Evolutionary conservation across 2,797 vertebrate genomes (phyloP), one percentile per base, ranked within the genome.

Genomic region (Bryconaethiops microstoma): DNA sequence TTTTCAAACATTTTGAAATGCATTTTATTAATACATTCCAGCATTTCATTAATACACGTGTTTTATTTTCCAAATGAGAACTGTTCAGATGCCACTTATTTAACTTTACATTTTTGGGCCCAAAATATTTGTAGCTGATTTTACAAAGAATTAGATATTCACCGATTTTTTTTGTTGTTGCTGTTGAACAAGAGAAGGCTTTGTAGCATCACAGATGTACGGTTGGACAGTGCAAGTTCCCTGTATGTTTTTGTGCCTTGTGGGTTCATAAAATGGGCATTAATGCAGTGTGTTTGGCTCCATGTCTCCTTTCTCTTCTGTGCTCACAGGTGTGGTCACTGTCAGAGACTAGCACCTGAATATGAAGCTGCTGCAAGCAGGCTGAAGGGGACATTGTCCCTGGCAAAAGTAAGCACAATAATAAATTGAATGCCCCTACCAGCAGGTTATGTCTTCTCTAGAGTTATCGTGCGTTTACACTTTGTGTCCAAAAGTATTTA

Each of bases 351-450:
- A 1, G 88, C 88, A 50, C 89, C 90, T 21, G 90, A 90, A 68
- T 91, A 87, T 74, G 90, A 91, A 81, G 78, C 82, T 35, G 90
- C 90, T 21, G 90, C 90, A n/a, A 85, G 84, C 40, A 87, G 85
- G 23, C 78, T 91, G 40, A 90, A 87, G 77, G 88, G 84, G 21
- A 80, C 69, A n/a, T 85, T 88, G 40, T 1, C 86, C 29, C 79
- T 91, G 55, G 88, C 85, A 35, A 90, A 90, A 85, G 90, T 91
- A 78, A 85, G 25, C 16, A 40, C 35, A 65, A 57, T 1, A 60
- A 9, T 7, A 23, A 6, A 21, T 62, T 13, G 4, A 13, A 13
- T 4, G 25, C 23, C 23, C 54, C 54, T n/a, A 55, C 10, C 48
- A 50, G 12, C 42, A 45, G 42, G 42, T 10, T 12, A 50, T 10